A percentile compares a stretch with the other conserved stretches of the same genome.
These are phyloP conservation scores for Gila orcuttii DNA, from an alignment of 2,113 vertebrate genomes.

Conservation along the genomic window DNA sequence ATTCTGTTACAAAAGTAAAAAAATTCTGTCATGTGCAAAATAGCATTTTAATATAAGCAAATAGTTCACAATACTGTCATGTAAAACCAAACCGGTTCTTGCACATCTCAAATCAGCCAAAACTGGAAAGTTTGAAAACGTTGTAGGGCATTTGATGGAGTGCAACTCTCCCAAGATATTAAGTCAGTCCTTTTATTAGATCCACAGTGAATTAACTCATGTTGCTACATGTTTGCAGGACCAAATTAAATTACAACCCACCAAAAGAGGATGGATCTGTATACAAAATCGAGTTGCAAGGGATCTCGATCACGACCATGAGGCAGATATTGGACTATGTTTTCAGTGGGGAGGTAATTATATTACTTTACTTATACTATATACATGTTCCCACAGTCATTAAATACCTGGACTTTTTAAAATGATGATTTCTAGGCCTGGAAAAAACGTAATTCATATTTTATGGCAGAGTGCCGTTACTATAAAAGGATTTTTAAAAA, in stretches of 20 bases:
- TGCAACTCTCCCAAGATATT: background rate
- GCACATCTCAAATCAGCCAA: background rate
- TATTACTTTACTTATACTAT: background rate
- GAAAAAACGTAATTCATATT: background rate
- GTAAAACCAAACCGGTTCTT: background rate
- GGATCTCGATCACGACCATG: constrained; percentile 92
- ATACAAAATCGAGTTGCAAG: constrained; percentile 94
- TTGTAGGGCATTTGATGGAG: background rate
- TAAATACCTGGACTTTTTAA: background rate
- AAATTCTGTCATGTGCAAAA: background rate
- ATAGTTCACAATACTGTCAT: background rate
- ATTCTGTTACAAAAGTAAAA: background rate
- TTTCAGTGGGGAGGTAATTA: constrained; percentile 93
- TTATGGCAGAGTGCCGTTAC: background rate
- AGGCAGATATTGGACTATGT: constrained; percentile 97
- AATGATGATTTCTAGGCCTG: background rate
- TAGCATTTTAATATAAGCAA: background rate
- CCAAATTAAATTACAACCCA: constrained; percentile 97
- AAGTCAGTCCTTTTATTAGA: background rate
- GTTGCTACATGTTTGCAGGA: constrained; percentile 73
- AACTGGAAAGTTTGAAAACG: background rate
- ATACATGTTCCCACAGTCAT: background rate
- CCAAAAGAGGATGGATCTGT: constrained; percentile 95
- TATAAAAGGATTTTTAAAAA: background rate
- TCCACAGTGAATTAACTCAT: background rate